These are phyloP conservation scores for Erythrocercus mccallii DNA, from an alignment of 2,113 vertebrate species.

Conservation along the genomic window DNA sequence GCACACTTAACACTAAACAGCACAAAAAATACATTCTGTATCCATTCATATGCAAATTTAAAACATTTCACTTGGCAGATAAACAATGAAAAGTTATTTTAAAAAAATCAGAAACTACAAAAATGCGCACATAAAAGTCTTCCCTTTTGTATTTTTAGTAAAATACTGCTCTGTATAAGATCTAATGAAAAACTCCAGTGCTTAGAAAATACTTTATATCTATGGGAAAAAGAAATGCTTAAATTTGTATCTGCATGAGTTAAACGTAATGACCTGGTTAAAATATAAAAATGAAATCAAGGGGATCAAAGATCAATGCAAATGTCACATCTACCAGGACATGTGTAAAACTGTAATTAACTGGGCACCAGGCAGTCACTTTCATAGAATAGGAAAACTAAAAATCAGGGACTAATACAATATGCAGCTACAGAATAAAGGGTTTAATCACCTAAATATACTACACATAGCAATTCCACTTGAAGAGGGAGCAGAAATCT, in stretches of 20 bases:
- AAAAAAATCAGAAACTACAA: slow-evolving; percentile 77
- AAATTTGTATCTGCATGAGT: slow-evolving; percentile 53
- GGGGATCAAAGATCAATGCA: slow-evolving; percentile 28
- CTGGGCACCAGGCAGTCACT: slow-evolving; percentile 36
- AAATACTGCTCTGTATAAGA: slow-evolving; percentile 84
- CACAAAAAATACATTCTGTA: slow-evolving; percentile 76
- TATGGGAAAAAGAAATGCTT: slow-evolving; percentile 68
- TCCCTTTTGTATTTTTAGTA: slow-evolving; percentile 81
- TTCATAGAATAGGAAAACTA: background rate
- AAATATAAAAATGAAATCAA: slow-evolving; percentile 46
- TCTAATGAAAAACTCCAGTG: slow-evolving; percentile 81
- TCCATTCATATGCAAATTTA: slow-evolving; percentile 74
- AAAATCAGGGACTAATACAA: background rate
- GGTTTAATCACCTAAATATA: background rate
- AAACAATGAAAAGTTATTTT: slow-evolving; percentile 74
- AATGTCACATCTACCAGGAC: slow-evolving; percentile 17
- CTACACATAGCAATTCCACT: background rate
- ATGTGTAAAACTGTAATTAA: slow-evolving; percentile 49
- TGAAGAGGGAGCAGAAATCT: background rate
- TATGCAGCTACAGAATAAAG: background rate
- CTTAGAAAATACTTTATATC: slow-evolving; percentile 76
- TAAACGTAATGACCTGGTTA: slow-evolving; percentile 29
- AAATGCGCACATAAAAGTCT: slow-evolving; percentile 77
- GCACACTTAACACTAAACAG: slow-evolving; percentile 71
- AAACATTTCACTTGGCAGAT: slow-evolving; percentile 75